These are phyloP conservation scores for Limnodromus scolopaceus DNA, from an alignment of 2,797 vertebrate genomes.

Conservation along the genomic window DNA sequence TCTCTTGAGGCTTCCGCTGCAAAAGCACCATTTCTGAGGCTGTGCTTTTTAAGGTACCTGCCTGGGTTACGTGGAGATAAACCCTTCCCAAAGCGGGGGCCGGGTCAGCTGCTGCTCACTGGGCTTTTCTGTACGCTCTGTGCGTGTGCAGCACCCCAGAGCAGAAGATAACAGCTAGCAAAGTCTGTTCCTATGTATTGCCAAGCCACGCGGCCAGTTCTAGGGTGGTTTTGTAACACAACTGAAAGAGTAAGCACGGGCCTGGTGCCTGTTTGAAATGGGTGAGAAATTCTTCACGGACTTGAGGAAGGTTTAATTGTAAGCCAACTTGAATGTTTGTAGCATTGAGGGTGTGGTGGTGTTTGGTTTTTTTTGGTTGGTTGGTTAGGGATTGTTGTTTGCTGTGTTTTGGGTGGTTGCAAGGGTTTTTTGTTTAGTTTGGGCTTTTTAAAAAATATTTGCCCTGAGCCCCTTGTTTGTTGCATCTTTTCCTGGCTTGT, in stretches of 20 bases:
- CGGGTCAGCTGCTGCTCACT: neutral
- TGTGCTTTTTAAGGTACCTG: neutral
- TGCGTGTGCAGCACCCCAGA: rapidly evolving
- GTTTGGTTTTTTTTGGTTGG: neutral
- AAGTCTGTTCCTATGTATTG: neutral
- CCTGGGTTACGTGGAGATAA: rapidly evolving
- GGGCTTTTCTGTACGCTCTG: neutral
- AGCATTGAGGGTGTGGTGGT: neutral
- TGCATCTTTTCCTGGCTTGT: neutral
- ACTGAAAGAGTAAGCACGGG: neutral
- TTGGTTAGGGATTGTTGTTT: neutral
- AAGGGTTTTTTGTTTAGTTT: neutral
- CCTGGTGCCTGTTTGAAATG: neutral
- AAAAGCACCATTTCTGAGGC: neutral
- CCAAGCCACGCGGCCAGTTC: neutral
- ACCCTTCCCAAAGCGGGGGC: neutral
- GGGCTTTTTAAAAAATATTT: neutral
- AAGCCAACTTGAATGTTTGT: neutral
- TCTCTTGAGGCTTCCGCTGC: neutral
- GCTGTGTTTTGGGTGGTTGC: neutral
- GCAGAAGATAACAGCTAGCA: neutral
- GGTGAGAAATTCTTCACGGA: neutral
- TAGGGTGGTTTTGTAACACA: neutral
- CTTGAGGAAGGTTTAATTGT: neutral
- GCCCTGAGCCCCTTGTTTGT: neutral